Evolutionary conservation across 2,888 invertebrate genomes (phyloP), one percentile per base, ranked within the genome.

Genomic region (Hypomecis atomaria): DNA sequence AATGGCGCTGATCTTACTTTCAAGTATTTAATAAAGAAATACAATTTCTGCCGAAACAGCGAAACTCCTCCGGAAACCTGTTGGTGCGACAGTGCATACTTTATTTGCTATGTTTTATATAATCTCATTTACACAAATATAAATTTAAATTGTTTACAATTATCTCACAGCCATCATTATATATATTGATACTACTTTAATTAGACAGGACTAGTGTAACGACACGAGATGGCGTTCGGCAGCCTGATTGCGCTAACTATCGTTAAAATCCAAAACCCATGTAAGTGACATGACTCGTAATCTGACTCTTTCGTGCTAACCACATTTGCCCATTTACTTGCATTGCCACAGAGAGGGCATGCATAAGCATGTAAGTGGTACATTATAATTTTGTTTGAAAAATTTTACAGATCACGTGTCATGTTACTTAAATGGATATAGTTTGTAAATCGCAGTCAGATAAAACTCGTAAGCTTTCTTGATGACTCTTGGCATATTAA

Each of bases 101-200:
- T 74, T 73, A 66, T 78, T 85, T 84, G 85, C 84, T 86, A 87
- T 87, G 83, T 84, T 84, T 81, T 83, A 71, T 73, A 73, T 75
- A 76, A 78, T 76, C 83, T 86, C 86, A 86, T 90, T 90, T 90
- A 91, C 87, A 90, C 81, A 89, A 72, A 89, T 92, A 92, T 90
- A 89, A 90, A 89, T 90, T 92, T 91, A 90, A 92, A 90, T 89
- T 89, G 90, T 92, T 90, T 90, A 89, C 86, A 89, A 89, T 90
- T 90, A 92, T 88, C 92, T 92, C 92, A 92, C 92, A 92, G 92
- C 92, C 92, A 92, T 92, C 92, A 91, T 92, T 92, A 92, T 88
- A 91, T 91, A 91, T 91, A 92, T 91, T 92, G 92, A 91, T 89
- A 89, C 92, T 92, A 92, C 92, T 89, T 91, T 90, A 88, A 90